Conservation (phyloP, 2,888 invertebrate genomes). For the Cerceris ruficornis region DNA sequence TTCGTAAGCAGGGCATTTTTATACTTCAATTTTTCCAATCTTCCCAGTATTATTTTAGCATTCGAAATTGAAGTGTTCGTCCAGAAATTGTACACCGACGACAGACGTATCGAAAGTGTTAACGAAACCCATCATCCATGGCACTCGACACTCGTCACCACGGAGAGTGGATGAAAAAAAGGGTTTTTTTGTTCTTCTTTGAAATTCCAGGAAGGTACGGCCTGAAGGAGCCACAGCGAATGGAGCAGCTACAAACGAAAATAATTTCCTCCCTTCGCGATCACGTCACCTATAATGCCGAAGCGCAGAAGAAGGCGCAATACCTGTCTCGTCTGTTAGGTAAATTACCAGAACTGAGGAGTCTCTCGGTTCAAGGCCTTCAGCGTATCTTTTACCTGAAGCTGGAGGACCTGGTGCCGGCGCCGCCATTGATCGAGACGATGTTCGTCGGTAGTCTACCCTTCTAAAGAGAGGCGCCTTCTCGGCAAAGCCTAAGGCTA, state of each 20-base stretch:
- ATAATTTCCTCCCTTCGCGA: constrained; percentile 97
- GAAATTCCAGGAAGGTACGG: constrained; percentile 86
- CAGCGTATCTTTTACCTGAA: constrained; percentile 97
- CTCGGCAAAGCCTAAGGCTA: constrained; percentile 49
- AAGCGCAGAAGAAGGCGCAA: constrained; percentile 94
- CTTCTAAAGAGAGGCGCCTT: constrained; percentile 85
- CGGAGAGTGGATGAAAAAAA: neutral
- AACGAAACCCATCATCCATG: neutral
- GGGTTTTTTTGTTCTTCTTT: constrained; percentile 11
- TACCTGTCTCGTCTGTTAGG: constrained; percentile 96
- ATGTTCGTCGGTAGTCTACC: constrained; percentile 98
- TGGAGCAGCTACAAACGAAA: constrained; percentile 98
- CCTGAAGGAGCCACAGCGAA: constrained; percentile 93
- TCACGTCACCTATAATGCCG: constrained; percentile 96
- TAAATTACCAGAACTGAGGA: constrained; percentile 95
- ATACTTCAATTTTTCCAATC: no score
- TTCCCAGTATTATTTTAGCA: no score
- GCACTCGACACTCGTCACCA: neutral
- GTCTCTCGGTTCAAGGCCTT: constrained; percentile 95
- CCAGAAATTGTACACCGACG: no score
- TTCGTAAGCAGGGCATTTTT: no score
- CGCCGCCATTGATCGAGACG: constrained; percentile 96
- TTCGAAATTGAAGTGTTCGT: no score
- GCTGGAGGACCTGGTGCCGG: constrained; percentile 94
- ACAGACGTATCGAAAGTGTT: no score